Conservation (phyloP, 2,888 invertebrate genomes). For the Brachyopa scutellaris region DNA sequence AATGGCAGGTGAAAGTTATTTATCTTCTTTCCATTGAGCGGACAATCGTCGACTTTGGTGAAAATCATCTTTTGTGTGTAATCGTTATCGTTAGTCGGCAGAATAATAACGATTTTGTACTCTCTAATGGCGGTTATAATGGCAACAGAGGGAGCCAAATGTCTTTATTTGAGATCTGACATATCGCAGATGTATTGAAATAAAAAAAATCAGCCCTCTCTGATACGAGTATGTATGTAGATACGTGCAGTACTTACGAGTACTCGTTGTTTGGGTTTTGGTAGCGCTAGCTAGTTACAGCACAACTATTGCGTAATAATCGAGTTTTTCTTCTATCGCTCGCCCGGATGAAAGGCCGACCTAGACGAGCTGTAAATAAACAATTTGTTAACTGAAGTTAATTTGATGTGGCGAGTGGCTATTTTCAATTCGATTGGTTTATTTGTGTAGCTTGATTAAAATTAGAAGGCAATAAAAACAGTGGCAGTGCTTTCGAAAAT, state of each 20-base stretch:
- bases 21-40: conserved; percentile 36
- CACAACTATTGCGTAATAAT: conserved; percentile 35
- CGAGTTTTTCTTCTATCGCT: conserved; percentile 9
- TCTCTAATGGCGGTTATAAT: conserved; percentile 8
- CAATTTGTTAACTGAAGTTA: conserved; percentile 32
- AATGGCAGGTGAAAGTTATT: conserved; percentile 63
- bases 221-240: too few species aligned
- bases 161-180: conserved; percentile 20
- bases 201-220: conserved; percentile 1
- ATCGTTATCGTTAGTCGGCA: conserved; percentile 28
- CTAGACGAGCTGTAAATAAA: conserved; percentile 42
- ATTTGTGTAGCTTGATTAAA: conserved; percentile 12
- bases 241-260: too few species aligned
- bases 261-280: conserved; percentile 23
- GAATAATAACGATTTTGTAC: conserved; percentile 40
- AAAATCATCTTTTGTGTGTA: conserved; percentile 61
- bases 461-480: conserved; percentile 20
- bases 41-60: conserved; percentile 17
- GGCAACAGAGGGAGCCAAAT: conserved; percentile 19
- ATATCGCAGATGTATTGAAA: background rate
- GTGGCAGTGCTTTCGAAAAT: conserved; percentile 50
- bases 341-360: conserved; percentile 45
- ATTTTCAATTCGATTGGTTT: conserved; percentile 10
- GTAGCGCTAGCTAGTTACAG: conserved; percentile 11
- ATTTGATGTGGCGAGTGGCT: conserved; percentile 5